Evolutionary conservation across 2,797 vertebrate genomes (phyloP).

Genomic region (Vespertilio murinus): DNA sequence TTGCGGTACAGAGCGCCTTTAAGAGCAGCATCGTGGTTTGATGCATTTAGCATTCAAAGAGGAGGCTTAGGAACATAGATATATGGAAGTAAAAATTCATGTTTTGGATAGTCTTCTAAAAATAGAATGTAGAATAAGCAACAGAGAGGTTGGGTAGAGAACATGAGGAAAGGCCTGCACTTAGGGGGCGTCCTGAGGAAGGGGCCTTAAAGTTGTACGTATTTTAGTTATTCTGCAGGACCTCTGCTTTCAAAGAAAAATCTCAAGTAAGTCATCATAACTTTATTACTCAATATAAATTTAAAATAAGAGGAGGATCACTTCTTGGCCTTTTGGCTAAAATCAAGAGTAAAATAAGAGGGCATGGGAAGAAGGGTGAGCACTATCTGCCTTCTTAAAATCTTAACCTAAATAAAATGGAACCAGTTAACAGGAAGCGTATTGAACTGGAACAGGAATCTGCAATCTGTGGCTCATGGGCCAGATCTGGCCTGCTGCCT

Average conservation of each 20-base stretch:
- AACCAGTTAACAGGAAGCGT: background rate
- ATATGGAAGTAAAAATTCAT: conserved; percentile 7
- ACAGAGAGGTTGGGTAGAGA: background rate
- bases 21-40: background rate
- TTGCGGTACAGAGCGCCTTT: background rate
- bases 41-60: background rate
- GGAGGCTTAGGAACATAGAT: background rate
- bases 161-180: background rate
- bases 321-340: background rate
- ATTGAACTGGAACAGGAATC: background rate
- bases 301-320: background rate
- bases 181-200: background rate
- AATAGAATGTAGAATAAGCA: background rate
- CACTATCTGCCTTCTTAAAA: background rate
- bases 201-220: background rate
- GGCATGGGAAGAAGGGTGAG: background rate
- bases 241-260: conserved; percentile 20
- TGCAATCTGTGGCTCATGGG: background rate
- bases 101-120: background rate
- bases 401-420: background rate
- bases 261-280: background rate
- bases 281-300: background rate
- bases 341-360: background rate
- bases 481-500: background rate
- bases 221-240: background rate